Evolutionary conservation across 1,140 invertebrate species (phyloP), one percentile per base, ranked within the genome.

Genomic region (Ericerus pela): DNA sequence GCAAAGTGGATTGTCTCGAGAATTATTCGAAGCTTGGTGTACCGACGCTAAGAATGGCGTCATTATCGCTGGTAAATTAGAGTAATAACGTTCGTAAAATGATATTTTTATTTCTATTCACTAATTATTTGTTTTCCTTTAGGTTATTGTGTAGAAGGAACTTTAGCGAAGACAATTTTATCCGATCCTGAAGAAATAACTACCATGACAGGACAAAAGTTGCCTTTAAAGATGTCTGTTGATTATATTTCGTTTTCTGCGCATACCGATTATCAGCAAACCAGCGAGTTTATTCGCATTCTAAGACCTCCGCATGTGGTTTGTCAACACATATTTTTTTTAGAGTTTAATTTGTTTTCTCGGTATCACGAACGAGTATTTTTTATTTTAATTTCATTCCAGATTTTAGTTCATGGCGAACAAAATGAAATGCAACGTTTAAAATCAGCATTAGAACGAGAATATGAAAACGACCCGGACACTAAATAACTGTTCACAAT

Each of bases 181-280:
- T 95, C 93, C 0, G 96, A 99, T 73, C 96, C 96, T 0, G 94
- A 97, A 69, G 95, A 99, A 72, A 95, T 99, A 24, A 84, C 85
- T 0, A 87, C 94, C 1, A 85, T 98, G 79, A 81, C 80, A 14
- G 96, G 96, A 0, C 93, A 97, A 69, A 96, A 95, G 69, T 71
- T 99, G 20, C 90, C 92, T 0, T 71, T 98, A 4, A 96, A 96
- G 70, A 91, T 95, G 85, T 94, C 92, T 0, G 95, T 99, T 0
- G 94, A 97, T 70, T 99, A 99, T 67, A 99, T 99, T 62, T 97
- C 93, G 0, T 99, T 99, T 71, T 98, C 95, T 0, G 96, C 96
- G 1, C 96, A 99, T 67, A 98, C 96, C 0, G 96, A 99, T 71
- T 99, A 97, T 70, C 85, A 96, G 66, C 96, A 99, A 73, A 99